Evolutionary conservation across 2,797 vertebrate species (phyloP).

Genomic region (Leptodactylus fallax): DNA sequence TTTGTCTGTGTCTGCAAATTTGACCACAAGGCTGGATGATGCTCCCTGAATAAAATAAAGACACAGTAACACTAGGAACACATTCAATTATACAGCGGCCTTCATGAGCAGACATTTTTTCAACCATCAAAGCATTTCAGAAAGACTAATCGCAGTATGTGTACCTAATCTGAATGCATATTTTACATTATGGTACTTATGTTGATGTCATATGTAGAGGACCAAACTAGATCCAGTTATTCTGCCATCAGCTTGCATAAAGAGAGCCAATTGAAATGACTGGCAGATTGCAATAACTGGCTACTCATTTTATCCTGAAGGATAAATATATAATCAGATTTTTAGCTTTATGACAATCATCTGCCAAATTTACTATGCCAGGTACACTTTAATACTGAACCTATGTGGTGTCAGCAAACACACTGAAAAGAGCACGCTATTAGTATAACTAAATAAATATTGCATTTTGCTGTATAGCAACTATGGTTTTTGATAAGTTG

Average conservation of each 20-base stretch:
- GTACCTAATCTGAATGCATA: neutral
- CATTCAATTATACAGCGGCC: neutral
- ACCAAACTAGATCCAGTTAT: neutral
- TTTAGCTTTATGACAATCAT: constrained; percentile 20
- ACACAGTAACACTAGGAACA: neutral
- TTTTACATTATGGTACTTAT: neutral
- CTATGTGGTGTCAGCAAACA: neutral
- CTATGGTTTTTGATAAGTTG: neutral
- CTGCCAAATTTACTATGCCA: neutral
- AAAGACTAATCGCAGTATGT: neutral
- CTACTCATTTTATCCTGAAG: neutral
- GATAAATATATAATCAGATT: constrained; percentile 19
- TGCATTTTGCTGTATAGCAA: neutral
- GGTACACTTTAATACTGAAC: neutral
- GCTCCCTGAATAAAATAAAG: constrained; percentile 82
- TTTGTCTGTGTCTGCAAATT: constrained; percentile 99
- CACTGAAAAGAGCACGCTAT: no score
- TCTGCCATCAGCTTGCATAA: neutral
- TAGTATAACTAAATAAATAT: neutral
- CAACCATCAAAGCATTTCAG: neutral
- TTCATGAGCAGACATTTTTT: neutral
- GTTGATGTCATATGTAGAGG: neutral
- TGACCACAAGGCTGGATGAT: constrained; percentile 99
- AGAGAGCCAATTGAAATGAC: neutral
- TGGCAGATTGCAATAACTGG: constrained; percentile 29